phyloP scores from a whole-genome alignment of 2,888 invertebrate species.

The Lutraria lutraria region DNA sequence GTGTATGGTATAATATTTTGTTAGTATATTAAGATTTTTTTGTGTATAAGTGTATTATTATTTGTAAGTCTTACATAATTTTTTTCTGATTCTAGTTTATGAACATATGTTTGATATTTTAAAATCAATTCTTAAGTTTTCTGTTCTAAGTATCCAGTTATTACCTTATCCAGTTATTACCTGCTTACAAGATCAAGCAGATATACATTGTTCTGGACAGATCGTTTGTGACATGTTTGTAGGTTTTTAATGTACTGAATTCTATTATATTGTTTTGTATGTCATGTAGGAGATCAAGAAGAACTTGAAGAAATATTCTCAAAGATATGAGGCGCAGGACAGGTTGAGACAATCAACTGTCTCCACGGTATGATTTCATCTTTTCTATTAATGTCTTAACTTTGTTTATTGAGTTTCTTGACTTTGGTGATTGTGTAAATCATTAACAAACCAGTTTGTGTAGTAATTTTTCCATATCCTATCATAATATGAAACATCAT shows the following conservation, averaged over 20 bases:
- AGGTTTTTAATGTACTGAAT: background rate
- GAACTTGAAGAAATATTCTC: constrained; percentile 98
- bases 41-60: background rate
- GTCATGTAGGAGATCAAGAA: constrained; percentile 95
- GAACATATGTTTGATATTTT: background rate
- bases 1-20: background rate
- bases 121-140: background rate
- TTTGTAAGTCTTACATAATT: background rate
- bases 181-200: background rate
- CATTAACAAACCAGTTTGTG: too few species aligned
- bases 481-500: background rate
- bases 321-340: constrained; percentile 98
- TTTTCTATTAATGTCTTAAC: background rate
- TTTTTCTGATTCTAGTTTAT: background rate
- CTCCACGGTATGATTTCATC: constrained; percentile 90
- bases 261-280: background rate
- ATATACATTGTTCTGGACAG: background rate
- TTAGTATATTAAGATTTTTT: background rate
- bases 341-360: constrained; percentile 96
- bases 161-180: too few species aligned
- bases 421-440: too few species aligned
- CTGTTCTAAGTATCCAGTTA: background rate
- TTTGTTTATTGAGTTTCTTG: too few species aligned
- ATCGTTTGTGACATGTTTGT: background rate
- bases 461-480: background rate